Evolutionary conservation across 2,113 vertebrate species (phyloP), one percentile per base, ranked within the genome.

Genomic region (Ariopsis seemanni): DNA sequence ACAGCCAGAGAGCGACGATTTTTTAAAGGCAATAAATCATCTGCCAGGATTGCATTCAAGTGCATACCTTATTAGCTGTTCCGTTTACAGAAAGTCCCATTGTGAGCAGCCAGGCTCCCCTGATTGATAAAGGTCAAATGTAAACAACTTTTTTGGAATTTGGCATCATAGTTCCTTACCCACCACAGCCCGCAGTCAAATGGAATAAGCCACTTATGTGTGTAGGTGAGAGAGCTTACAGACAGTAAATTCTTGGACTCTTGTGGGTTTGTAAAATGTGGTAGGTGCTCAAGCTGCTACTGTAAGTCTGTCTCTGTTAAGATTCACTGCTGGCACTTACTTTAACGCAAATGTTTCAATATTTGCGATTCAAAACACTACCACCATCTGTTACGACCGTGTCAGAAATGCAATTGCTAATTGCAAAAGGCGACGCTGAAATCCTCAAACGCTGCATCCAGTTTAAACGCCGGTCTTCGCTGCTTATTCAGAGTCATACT

Each of bases 21-120:
- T 87, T 89, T 90, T 86, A 90, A 91, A 63, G 0, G 80, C 88
- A 90, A 92, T 94, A 94, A 94, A 94, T 94, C 92, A 93, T 89
- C 79, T 81, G 92, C 91, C 93, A 94, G 94, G 92, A 85, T 93
- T 91, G 87, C 88, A 91, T 90, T 86, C 90, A 48, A 86, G 85
- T 92, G 93, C 88, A 88, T 82, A 22, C 82, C 87, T 90, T 90
- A 90, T 88, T 91, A 88, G 91, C 88, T 85, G 53, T 91, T 90
- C 91, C 90, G 15, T 93, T 90, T 92, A 91, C 90, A 90, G 88
- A 90, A 87, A 89, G 79, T 52, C 83, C 89, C 90, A 52, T 89
- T 91, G 92, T 84, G 74, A 89, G 90, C 89, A 91, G 83, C 85
- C 80, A 17, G 60, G 5, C 78, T 88, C 72, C 80, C 91, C 85